Evolutionary conservation across 2,113 vertebrate genomes (phyloP), one percentile per base, ranked within the genome.

Genomic region (Scopus umbretta): DNA sequence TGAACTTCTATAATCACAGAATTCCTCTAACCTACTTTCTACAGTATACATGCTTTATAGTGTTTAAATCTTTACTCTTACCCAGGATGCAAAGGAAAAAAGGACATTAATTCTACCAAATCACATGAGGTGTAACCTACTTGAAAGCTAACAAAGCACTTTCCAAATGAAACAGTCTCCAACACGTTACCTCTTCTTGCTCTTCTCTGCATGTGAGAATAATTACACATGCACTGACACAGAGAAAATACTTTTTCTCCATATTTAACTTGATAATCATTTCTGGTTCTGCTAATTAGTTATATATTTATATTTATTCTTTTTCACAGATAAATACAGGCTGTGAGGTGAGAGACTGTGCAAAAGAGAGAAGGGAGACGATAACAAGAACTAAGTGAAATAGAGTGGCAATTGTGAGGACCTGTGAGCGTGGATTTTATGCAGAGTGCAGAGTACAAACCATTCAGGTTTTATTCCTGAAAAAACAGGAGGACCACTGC

Each of bases 11-110:
- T 76, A 96, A 90, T 71, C 83, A 88, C 76, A 94, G 63, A 95
- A 93, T 83, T 96, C 16, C 53, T 96, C 73, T 92, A 97, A 95
- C 67, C 86, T 91, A 88, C 53, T 96, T 97, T 72, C 93, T 81
- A 36, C 78, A 81, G 55, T 59, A 45, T 49, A 82, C 49, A 21
- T 3, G 2, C 80, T 59, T 83, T 50, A 36, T 10, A 80, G 61
- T 25, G 34, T 59, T 96, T 71, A 86, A 95, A 93, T 84, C n/a
- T 74, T 86, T 59, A 59, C 58, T 32, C n/a, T 88, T 73, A 75
- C 9, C 42, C 38, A 53, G 47, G 71, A 58, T 45, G 15, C 83
- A 95, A 93, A 80, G 36, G 10, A 53, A 88, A 76, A 89, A 86
- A 10, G 7, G 40, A 90, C 80, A 88, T 32, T 40, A 88, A 82